These are phyloP conservation scores for Echiichthys vipera DNA, from an alignment of 2,797 vertebrate species.

Conservation along the genomic window DNA sequence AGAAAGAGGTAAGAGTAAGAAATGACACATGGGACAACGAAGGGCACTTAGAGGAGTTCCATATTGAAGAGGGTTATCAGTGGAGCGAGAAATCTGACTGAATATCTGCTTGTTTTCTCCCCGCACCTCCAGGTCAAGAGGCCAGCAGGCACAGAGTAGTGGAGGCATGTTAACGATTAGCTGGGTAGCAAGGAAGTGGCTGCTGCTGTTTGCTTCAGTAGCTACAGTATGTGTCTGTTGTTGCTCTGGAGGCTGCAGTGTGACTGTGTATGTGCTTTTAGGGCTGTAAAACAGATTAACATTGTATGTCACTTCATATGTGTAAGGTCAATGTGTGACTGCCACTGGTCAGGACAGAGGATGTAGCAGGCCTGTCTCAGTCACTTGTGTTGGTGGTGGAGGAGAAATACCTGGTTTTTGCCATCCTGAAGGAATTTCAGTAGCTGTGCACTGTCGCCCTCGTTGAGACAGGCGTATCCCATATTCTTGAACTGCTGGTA, in stretches of 20 bases:
- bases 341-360: neutral
- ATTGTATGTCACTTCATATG: conserved; percentile 16
- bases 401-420: conserved; percentile 88
- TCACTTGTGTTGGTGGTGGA: neutral
- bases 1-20: conserved; percentile 17
- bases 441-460: conserved; percentile 83
- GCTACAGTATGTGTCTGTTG: conserved; percentile 7
- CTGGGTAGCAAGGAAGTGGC: conserved; percentile 22
- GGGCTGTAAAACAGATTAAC: conserved; percentile 51
- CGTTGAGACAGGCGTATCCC: conserved; percentile 87
- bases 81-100: conserved; percentile 80
- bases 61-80: conserved; percentile 65
- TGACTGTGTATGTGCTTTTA: conserved; percentile 28
- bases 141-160: conserved; percentile 46
- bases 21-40: conserved; percentile 28
- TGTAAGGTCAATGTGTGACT: conserved; percentile 23
- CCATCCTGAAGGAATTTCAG: conserved; percentile 89
- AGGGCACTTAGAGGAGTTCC: conserved; percentile 75
- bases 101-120: conserved; percentile 66
- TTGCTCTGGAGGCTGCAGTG: conserved; percentile 38
- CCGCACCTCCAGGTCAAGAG: conserved; percentile 74
- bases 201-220: conserved; percentile 45
- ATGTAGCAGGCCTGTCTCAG: neutral
- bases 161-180: conserved; percentile 63
- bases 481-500: conserved; percentile 87